Evolutionary conservation across 2,113 vertebrate genomes (phyloP), one percentile per base, ranked within the genome.

Genomic region (Chaetodon trifascialis): DNA sequence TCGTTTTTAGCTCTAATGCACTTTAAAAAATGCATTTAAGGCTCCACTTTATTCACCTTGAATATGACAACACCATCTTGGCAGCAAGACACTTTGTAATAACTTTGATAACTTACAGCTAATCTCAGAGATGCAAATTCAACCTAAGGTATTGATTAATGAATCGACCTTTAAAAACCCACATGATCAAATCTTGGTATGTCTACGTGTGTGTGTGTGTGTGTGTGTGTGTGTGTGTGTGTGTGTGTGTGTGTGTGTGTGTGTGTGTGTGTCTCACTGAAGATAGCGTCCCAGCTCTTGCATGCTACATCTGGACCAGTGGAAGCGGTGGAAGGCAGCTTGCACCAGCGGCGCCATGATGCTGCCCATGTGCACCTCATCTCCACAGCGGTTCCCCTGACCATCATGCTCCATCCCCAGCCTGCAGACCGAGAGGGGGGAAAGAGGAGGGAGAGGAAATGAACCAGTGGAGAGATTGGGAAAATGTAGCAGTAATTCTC

Each of bases 291-390:
- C 95, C 70, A 99, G 96, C 93, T 99, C 98, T 88, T 99, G 97
- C 90, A 98, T 97, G 95, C 98, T 99, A 94, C 98, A 99, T 77
- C 96, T 96, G 82, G 97, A 99, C 98, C 98, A 99, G 88, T 99
- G 98, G 93, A 99, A 99, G 76, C 97, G 97, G 83, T 99, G 98
- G 91, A 99, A 99, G 4, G 98, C 97, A 0, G 98, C 98, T 82
- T 99, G 98, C 79, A 99, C 98, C 56, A 99, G 95, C 0, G 98
- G 98, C 1, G 98, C 98, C 98, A 99, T 99, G 94, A 99, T 99
- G 94, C 98, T 99, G 80, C 98, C 98, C 96, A 99, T 96, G 52
- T 97, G 96, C 40, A 99, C 98, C 94, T 99, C 98, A 0, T 99
- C 98, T 5, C 97, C 98, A 0, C 98, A 99, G 76, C 97, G 96